Evolutionary conservation across 2,888 invertebrate genomes (phyloP).

Genomic region (Drosophila subsilvestris): DNA sequence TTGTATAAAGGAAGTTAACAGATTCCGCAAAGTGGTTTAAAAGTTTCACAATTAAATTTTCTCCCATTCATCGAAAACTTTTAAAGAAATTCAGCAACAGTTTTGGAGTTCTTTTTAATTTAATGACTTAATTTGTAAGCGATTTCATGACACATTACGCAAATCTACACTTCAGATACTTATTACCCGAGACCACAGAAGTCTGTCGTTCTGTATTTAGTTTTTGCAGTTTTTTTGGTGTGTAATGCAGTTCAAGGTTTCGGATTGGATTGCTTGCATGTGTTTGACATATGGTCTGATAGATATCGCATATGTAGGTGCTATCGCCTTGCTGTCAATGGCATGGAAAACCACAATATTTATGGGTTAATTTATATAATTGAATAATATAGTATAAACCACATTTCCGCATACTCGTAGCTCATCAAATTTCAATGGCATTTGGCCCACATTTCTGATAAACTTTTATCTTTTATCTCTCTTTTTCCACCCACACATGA

Average conservation of each 20-base stretch:
- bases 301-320: not conserved
- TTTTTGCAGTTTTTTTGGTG: conserved; percentile 10
- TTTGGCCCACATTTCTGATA: conserved; percentile 34
- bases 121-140: conserved; percentile 70
- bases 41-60: not conserved
- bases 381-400: not conserved
- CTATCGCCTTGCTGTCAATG: conserved; percentile 14
- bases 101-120: not conserved
- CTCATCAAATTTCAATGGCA: conserved; percentile 14
- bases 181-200: conserved; percentile 9
- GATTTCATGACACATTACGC: conserved; percentile 49
- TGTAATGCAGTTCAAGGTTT: conserved; percentile 47
- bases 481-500: conserved; percentile 29
- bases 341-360: conserved; percentile 19
- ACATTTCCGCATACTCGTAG: not conserved
- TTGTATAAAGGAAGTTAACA: too few species aligned
- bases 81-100: too few species aligned
- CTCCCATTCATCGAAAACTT: too few species aligned
- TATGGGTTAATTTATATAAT: conserved; percentile 11
- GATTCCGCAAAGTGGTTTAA: too few species aligned
- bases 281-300: conserved; percentile 27
- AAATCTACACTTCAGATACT: conserved; percentile 5
- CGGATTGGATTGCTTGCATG: conserved; percentile 36
- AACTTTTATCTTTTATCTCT: conserved; percentile 41
- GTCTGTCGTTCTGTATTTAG: not conserved